Evolutionary conservation across 2,113 vertebrate genomes (phyloP).

Genomic region (Euleptes europaea): DNA sequence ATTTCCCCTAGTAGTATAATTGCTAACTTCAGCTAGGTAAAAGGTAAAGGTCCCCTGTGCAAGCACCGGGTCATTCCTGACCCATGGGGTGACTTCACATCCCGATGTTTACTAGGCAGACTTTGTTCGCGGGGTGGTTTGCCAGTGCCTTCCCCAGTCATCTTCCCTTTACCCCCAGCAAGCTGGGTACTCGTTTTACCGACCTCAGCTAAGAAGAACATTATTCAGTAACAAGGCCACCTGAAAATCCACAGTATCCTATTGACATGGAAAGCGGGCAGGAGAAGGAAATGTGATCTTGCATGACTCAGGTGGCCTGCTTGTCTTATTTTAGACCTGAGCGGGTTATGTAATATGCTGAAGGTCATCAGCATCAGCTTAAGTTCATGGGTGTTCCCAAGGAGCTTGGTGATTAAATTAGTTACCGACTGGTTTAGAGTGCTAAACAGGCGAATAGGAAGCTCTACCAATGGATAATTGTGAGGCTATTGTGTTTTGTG

Average conservation of each 20-base stretch:
- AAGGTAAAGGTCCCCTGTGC: too few relatives aligned
- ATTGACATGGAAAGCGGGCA: not conserved
- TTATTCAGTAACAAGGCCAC: not conserved
- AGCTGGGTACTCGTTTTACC: too few relatives aligned
- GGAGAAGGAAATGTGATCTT: not conserved
- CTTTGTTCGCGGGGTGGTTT: too few relatives aligned
- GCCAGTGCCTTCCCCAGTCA: too few relatives aligned
- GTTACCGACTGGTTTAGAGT: too few relatives aligned
- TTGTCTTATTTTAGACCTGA: not conserved
- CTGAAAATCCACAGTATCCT: fast-evolving
- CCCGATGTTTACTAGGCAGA: too few relatives aligned
- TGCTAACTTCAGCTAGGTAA: fast-evolving
- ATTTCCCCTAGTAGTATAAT: not conserved
- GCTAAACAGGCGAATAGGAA: too few relatives aligned
- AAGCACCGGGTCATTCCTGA: too few relatives aligned
- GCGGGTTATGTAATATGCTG: constrained; percentile 22
- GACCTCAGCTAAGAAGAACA: not conserved
- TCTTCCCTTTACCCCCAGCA: too few relatives aligned
- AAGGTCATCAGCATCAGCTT: constrained; percentile 16
- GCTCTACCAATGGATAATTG: too few relatives aligned
- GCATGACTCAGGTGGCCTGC: fast-evolving
- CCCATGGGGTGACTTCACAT: too few relatives aligned
- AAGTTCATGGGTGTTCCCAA: too few relatives aligned
- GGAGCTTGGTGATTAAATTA: not conserved
- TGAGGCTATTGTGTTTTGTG: not conserved